Evolutionary conservation across 2,888 invertebrate species (phyloP), one percentile per base, ranked within the genome.

Genomic region (Tiphia femorata): DNA sequence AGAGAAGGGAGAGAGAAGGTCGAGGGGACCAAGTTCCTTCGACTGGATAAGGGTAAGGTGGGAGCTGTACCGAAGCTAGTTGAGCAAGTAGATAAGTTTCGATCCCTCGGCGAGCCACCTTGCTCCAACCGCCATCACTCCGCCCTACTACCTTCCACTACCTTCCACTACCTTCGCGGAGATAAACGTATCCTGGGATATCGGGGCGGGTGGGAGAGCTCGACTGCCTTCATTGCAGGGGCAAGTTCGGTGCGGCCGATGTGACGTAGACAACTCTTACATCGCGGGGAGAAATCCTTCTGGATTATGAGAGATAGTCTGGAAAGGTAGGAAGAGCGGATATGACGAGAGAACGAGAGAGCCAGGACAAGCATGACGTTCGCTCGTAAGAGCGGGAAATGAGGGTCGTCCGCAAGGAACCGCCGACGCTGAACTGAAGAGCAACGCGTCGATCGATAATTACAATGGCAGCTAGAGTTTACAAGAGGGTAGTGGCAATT

Each of bases 81-180:
- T 80, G 78, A 74, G 75, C 78, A 78, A 80, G 80, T 79, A 79
- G 80, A 80, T 80, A 82, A 82, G 81, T 82, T 82, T 80, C 79
- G 80, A 81, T 80, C 80, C 79, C 78, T 77, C 59, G 70, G 72
- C 75, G 75, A 79, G 72, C 74, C 72, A 75, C 72, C 77, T 72
- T 65, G 71, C 70, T 55, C 67, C 72, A 70, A 60, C 73, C 69
- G 56, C 68, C 74, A 70, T 70, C 76, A 62, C 65, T 75, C 72
- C 70, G 64, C 67, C n/a, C n/a, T n/a, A n/a, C n/a, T n/a, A n/a
- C n/a, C n/a, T n/a, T 60, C 62, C 60, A 49, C 50, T 52, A 49
- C 49, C 54, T 52, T 51, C 66, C 54, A 43, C 62, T 40, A 54
- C 66, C 62, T 64, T 59, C 67, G 61, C 55, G 64, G 61, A 75